Conservation (phyloP, 2,113 vertebrate genomes). For the Hydrolagus affinis region DNA sequence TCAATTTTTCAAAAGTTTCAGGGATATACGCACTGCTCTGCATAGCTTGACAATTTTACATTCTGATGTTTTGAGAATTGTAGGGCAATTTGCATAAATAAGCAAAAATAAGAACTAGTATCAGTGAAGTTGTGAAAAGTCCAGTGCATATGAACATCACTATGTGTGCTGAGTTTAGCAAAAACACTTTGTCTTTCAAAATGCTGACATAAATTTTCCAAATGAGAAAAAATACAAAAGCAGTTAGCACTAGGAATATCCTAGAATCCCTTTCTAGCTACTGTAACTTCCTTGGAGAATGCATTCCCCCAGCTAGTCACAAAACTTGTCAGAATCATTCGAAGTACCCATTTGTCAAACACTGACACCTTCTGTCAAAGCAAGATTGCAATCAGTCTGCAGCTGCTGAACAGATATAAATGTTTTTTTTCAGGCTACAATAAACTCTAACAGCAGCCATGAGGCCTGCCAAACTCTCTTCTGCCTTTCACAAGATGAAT, state of each 20-base stretch:
- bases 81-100: not conserved
- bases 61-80: too few relatives aligned
- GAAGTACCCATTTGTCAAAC: slow-evolving; percentile 55
- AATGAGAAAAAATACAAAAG: not conserved
- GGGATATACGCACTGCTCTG: too few relatives aligned
- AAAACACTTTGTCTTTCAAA: not conserved
- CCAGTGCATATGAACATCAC: not conserved
- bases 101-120: not conserved
- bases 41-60: too few relatives aligned
- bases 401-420: slow-evolving; percentile 36
- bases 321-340: slow-evolving; percentile 55
- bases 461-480: slow-evolving; percentile 45
- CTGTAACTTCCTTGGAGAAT: slow-evolving; percentile 47
- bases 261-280: slow-evolving; percentile 47
- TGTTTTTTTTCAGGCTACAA: slow-evolving; percentile 31
- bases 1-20: too few relatives aligned
- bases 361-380: slow-evolving; percentile 46
- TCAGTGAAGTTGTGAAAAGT: not conserved
- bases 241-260: slow-evolving; percentile 34
- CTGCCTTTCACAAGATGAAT: slow-evolving; percentile 42
- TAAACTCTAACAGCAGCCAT: slow-evolving; percentile 40
- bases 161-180: not conserved
- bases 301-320: slow-evolving; percentile 44
- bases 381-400: slow-evolving; percentile 36
- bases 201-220: not conserved